Percentiles rank a stretch among this genome's conserved stretches.
phyloP scores from a whole-genome alignment of 2,888 invertebrate species.

The Mactromeris polynyma region DNA sequence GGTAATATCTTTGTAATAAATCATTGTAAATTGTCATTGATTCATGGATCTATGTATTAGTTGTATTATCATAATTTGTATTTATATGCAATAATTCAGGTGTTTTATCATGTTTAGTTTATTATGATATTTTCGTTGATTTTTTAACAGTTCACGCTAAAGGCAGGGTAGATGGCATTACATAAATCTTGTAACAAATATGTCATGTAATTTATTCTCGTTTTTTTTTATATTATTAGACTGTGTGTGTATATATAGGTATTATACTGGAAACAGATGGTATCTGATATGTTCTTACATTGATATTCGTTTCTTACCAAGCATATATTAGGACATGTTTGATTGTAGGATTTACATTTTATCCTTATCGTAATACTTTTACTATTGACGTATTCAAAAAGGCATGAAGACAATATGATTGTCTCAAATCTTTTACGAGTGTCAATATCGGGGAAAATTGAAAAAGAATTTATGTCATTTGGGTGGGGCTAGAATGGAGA shows the following conservation, averaged over 20 bases:
- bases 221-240: conserved; percentile 9
- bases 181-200: conserved; percentile 1
- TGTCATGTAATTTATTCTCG: conserved; percentile 17
- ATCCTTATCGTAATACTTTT: not conserved
- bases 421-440: not conserved
- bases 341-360: too few relatives aligned
- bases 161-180: conserved; percentile 23
- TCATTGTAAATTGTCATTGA: conserved; percentile 29
- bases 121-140: conserved; percentile 15
- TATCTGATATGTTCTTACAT: not conserved
- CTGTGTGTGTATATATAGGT: not conserved
- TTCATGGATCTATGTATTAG: conserved; percentile 24
- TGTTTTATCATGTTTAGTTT: not conserved
- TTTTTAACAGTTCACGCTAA: conserved; percentile 27
- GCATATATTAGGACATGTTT: too few relatives aligned
- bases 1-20: conserved; percentile 43
- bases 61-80: conserved; percentile 12
- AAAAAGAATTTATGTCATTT: not conserved
- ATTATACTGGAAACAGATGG: not conserved
- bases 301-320: not conserved
- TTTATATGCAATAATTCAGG: conserved; percentile 37
- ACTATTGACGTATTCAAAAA: not conserved
- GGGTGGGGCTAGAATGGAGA: not conserved
- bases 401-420: not conserved
- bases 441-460: not conserved